A percentile compares a stretch with the other conserved stretches of the same genome.
Conservation (phyloP, 2,888 invertebrate genomes). For the Agrotis puta region DNA sequence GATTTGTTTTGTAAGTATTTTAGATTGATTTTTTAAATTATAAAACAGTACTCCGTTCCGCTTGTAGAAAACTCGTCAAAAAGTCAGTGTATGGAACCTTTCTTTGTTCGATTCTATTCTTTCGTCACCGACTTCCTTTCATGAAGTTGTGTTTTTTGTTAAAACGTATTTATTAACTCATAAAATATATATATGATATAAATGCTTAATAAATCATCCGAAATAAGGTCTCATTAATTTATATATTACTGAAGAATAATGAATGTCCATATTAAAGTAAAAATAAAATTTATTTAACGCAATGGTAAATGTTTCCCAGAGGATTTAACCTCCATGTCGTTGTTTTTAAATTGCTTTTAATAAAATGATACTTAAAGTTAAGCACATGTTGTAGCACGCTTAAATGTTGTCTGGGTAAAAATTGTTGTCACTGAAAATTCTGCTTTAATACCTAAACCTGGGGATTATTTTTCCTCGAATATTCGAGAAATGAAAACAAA, state of each 20-base stretch:
- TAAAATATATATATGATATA: not conserved
- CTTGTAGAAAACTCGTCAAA: too few relatives aligned
- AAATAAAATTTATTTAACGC: not conserved
- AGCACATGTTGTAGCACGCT: conserved; percentile 22
- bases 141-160: too few relatives aligned
- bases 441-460: conserved; percentile 18
- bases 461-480: conserved; percentile 21
- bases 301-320: conserved; percentile 24
- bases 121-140: too few relatives aligned
- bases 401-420: conserved; percentile 23
- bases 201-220: not conserved
- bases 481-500: conserved; percentile 47
- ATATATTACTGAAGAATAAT: conserved; percentile 23
- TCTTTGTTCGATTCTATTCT: too few relatives aligned
- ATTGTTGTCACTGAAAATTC: conserved; percentile 25
- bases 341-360: conserved; percentile 26
- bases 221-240: conserved; percentile 20
- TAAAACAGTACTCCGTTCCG: too few relatives aligned
- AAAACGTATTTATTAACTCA: not conserved
- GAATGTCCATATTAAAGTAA: conserved; percentile 12
- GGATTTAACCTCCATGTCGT: not conserved
- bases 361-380: conserved; percentile 27
- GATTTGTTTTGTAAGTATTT: conserved; percentile 92
- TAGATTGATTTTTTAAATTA: not conserved
- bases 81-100: too few relatives aligned